These are phyloP conservation scores for Gasteruption jaculator DNA, from an alignment of 2,888 invertebrate species.

Conservation along the genomic window DNA sequence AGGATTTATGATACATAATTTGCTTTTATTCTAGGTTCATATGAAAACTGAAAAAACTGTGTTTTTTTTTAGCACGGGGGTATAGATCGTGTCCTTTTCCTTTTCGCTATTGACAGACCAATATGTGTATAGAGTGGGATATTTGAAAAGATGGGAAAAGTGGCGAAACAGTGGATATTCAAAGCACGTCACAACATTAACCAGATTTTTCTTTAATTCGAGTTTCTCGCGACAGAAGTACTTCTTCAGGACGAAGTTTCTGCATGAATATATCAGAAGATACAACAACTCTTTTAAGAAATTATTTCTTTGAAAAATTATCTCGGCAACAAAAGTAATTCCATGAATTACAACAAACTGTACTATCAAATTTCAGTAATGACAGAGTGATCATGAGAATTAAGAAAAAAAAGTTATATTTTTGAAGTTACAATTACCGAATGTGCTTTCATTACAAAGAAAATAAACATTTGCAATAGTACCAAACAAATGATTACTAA, in stretches of 20 bases:
- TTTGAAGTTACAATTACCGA: too few relatives aligned
- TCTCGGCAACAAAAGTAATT: too few relatives aligned
- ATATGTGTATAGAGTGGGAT: constrained; percentile 55
- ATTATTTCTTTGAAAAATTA: too few relatives aligned
- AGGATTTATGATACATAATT: constrained; percentile 49
- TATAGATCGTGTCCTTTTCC: constrained; percentile 64
- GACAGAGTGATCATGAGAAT: too few relatives aligned
- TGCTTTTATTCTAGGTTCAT: constrained; percentile 40
- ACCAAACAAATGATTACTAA: too few relatives aligned
- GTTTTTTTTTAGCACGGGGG: constrained; percentile 45
- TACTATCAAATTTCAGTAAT: too few relatives aligned
- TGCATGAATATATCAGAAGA: constrained; percentile 36
- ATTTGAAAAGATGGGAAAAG: constrained; percentile 50
- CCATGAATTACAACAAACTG: too few relatives aligned
- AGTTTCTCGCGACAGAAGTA: constrained; percentile 37
- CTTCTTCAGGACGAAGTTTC: constrained; percentile 38
- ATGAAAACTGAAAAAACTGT: constrained; percentile 24
- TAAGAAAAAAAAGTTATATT: too few relatives aligned
- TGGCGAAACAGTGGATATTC: constrained; percentile 48
- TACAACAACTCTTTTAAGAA: constrained; percentile 20
- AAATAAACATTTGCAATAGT: too few relatives aligned
- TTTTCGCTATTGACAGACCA: constrained; percentile 68
- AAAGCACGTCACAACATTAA: constrained; percentile 38
- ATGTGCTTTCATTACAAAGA: too few relatives aligned
- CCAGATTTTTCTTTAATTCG: constrained; percentile 34